Evolutionary conservation across 2,888 invertebrate species (phyloP).

Genomic region (Epinotia ramella): DNA sequence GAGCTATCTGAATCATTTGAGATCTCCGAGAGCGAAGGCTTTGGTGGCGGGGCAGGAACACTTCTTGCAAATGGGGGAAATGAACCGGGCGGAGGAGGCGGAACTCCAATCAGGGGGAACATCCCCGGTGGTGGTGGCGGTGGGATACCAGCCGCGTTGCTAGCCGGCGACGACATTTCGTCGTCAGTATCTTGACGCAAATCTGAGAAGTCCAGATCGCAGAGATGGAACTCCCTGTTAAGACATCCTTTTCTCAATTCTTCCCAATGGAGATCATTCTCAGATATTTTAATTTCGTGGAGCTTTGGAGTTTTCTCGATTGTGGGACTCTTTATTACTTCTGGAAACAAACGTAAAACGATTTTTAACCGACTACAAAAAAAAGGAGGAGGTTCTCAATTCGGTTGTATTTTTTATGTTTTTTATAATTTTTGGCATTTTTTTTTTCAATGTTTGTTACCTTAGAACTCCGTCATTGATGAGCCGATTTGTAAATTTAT

Average conservation of each 20-base stretch:
- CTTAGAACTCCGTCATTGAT: too few species aligned
- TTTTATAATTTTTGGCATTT: too few species aligned
- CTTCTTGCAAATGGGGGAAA: conserved; percentile 75
- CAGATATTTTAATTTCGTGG: conserved; percentile 92
- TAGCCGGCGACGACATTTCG: conserved; percentile 89
- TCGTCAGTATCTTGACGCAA: conserved; percentile 95
- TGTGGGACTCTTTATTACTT: conserved; percentile 89
- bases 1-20: conserved; percentile 77
- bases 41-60: conserved; percentile 74
- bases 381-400: too few species aligned
- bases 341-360: conserved; percentile 67
- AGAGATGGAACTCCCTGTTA: conserved; percentile 91
- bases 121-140: conserved; percentile 92
- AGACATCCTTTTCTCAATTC: conserved; percentile 90
- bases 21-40: conserved; percentile 66
- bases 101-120: conserved; percentile 79
- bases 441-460: too few species aligned
- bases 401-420: too few species aligned
- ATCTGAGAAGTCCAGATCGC: conserved; percentile 99
- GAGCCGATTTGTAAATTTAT: too few species aligned
- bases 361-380: too few species aligned
- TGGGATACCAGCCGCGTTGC: conserved; percentile 88
- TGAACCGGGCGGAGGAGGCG: conserved; percentile 82
- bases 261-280: conserved; percentile 98
- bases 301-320: conserved; percentile 87